A percentile compares a stretch with the other conserved stretches of the same genome.
phyloP scores from a whole-genome alignment of 2,113 vertebrate genomes.

The Athene noctua region DNA sequence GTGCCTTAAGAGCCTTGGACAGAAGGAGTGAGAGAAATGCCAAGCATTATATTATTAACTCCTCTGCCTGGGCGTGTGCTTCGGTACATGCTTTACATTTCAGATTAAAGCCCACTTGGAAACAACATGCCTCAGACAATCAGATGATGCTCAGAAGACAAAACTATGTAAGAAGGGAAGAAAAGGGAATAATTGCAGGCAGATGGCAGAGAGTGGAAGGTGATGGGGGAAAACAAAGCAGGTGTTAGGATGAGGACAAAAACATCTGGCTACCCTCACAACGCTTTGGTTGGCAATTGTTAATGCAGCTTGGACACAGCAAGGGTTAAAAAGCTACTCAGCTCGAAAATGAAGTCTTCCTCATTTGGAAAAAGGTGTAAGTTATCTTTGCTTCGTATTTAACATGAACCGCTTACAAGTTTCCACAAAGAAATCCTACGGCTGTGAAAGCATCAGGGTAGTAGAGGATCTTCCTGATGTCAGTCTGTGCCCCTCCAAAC shows the following conservation, averaged over 20 bases:
- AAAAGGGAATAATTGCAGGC: not conserved
- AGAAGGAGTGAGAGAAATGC: slow-evolving; percentile 54
- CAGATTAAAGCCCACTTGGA: slow-evolving; percentile 25
- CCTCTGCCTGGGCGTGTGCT: slow-evolving; percentile 57
- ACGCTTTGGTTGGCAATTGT: not conserved
- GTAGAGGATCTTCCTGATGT: not conserved
- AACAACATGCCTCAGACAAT: slow-evolving; percentile 31
- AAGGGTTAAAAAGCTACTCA: not conserved
- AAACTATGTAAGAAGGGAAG: not conserved
- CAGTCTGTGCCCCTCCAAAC: accelerated
- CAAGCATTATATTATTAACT: slow-evolving; percentile 62
- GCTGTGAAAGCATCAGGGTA: not conserved
- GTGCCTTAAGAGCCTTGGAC: slow-evolving; percentile 53
- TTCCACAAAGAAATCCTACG: not conserved
- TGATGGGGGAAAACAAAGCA: not conserved
- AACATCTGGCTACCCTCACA: not conserved
- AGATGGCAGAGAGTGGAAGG: not conserved
- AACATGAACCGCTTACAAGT: not conserved
- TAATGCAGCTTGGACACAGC: accelerated
- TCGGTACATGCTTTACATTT: slow-evolving; percentile 8
- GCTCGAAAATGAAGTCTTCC: not conserved
- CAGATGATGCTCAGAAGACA: slow-evolving; percentile 29
- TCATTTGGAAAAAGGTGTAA: not conserved
- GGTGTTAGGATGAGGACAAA: not conserved
- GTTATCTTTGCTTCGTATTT: not conserved